Evolutionary conservation across 2,888 invertebrate species (phyloP).

Genomic region (Noctua pronuba): DNA sequence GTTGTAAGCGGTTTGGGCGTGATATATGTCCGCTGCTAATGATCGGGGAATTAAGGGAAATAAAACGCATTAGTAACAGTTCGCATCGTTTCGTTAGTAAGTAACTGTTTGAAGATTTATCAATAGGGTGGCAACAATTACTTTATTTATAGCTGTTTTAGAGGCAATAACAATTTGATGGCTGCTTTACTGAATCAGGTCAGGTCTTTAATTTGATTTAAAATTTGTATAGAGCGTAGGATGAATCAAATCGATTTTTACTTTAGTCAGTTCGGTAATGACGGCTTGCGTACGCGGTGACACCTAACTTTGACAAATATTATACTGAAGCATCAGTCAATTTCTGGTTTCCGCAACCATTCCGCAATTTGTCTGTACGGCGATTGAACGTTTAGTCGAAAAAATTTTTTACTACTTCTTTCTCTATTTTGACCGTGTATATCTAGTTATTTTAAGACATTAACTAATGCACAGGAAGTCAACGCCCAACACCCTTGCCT

Average conservation of each 20-base stretch:
- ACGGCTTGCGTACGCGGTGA: neutral
- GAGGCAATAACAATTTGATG: constrained; percentile 40
- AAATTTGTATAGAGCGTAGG: constrained; percentile 4
- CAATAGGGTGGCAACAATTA: constrained; percentile 18
- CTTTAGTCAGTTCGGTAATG: neutral
- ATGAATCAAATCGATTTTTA: neutral
- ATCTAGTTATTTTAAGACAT: neutral
- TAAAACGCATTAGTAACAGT: constrained; percentile 46
- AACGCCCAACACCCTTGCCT: neutral
- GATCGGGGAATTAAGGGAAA: constrained; percentile 59
- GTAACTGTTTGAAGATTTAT: constrained; percentile 37
- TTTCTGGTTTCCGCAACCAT: neutral
- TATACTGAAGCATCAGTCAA: neutral
- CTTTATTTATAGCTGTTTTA: constrained; percentile 43
- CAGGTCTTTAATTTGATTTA: constrained; percentile 25
- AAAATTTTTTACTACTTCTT: neutral
- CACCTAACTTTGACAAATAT: neutral
- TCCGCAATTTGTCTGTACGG: neutral
- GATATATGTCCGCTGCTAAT: constrained; percentile 58
- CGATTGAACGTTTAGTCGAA: neutral
- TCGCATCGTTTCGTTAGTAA: constrained; percentile 24
- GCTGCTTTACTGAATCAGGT: constrained; percentile 11
- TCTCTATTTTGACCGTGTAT: too few relatives aligned
- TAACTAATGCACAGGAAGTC: neutral
- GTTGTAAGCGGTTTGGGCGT: constrained; percentile 54